A percentile compares a stretch with the other conserved stretches of the same genome.
phyloP scores from a whole-genome alignment of 2,888 invertebrate species.

The Aphodius sticticus region DNA sequence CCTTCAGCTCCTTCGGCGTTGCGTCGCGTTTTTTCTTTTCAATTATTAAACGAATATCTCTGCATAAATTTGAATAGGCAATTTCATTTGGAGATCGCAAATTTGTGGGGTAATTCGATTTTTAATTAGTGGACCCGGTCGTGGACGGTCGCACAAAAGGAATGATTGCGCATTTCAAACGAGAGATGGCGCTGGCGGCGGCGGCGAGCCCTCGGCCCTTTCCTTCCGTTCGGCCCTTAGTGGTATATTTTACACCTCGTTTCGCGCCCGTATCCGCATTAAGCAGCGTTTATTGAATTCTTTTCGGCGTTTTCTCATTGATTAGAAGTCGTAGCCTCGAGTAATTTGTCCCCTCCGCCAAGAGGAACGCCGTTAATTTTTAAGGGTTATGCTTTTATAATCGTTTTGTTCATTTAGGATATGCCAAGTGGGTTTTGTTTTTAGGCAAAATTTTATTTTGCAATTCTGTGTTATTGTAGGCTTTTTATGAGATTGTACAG shows the following conservation, averaged over 20 bases:
- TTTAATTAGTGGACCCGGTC: background rate
- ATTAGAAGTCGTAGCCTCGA: background rate
- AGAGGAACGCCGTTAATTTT: background rate
- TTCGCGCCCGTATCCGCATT: background rate
- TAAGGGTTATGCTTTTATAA: background rate
- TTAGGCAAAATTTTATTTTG: too few species aligned
- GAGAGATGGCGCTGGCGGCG: background rate
- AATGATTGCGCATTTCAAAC: background rate
- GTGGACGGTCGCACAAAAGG: background rate
- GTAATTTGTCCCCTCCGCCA: background rate
- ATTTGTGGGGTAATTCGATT: background rate
- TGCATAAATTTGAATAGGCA: background rate
- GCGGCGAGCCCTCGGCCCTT: background rate
- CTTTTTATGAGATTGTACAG: too few species aligned
- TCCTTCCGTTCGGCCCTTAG: background rate
- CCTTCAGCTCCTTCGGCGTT: background rate
- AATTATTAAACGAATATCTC: background rate
- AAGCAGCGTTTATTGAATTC: background rate
- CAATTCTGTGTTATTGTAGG: too few species aligned
- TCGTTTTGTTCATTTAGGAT: background rate
- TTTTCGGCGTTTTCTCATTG: background rate
- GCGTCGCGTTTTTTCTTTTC: background rate
- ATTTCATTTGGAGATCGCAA: background rate
- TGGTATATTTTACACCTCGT: background rate
- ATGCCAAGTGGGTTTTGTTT: too few species aligned